A percentile compares a stretch with the other conserved stretches of the same genome.
Conservation (phyloP, 1,140 invertebrate species). For the Brachionus manjavacas region DNA sequence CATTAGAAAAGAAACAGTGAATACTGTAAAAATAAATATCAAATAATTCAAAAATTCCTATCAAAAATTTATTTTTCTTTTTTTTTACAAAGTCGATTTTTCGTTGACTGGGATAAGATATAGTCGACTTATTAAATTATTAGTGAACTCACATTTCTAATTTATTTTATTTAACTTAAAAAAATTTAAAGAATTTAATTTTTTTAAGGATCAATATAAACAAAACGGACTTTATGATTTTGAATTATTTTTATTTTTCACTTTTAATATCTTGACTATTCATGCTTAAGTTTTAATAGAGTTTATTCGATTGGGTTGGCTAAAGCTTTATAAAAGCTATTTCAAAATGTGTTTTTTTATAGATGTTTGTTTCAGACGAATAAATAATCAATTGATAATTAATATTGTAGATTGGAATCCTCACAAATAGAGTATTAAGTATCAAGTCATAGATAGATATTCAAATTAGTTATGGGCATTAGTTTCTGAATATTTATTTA, state of each 20-base stretch:
- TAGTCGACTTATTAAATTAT: no score
- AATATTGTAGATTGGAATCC: not conserved
- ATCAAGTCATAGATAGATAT: not conserved
- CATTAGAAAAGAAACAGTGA: no score
- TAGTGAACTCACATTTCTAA: no score
- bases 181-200: not conserved
- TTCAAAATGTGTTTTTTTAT: not conserved
- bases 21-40: no score
- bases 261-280: not conserved
- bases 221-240: not conserved
- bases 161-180: no score
- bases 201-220: not conserved
- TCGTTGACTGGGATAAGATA: no score
- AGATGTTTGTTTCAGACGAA: not conserved
- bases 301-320: not conserved
- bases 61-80: no score
- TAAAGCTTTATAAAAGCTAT: not conserved
- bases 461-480: not conserved
- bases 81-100: no score
- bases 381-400: not conserved
- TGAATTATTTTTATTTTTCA: not conserved
- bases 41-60: no score
- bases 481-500: not conserved
- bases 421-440: not conserved
- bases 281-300: not conserved